These are phyloP conservation scores for Alviniconcha marisindica DNA, from an alignment of 1,140 invertebrate species.

Conservation along the genomic window DNA sequence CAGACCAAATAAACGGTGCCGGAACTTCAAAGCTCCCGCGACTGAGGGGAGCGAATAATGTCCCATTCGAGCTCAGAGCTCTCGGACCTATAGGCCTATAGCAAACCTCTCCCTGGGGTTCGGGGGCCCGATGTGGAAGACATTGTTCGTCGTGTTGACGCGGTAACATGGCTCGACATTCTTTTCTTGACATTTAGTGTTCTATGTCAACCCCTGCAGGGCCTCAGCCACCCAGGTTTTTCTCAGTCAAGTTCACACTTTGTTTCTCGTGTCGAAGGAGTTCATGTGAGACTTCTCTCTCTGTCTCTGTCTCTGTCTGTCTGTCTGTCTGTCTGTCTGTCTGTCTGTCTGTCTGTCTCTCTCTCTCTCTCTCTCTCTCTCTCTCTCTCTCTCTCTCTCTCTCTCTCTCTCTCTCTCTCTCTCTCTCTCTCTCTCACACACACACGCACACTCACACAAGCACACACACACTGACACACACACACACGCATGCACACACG, in stretches of 20 bases:
- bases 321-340: background rate
- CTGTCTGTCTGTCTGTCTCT: background rate
- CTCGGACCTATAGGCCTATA: too few species aligned
- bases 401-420: too few species aligned
- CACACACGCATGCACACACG: too few species aligned
- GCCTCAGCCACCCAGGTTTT: conserved; percentile 12
- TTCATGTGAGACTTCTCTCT: too few species aligned
- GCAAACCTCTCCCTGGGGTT: background rate
- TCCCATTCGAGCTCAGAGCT: too few species aligned
- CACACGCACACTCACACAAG: too few species aligned
- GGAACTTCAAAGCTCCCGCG: background rate
- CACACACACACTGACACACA: too few species aligned
- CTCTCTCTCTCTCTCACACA: too few species aligned
- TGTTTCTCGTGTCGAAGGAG: too few species aligned
- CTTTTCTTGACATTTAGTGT: background rate
- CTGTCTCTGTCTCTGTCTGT: background rate
- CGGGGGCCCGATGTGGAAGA: background rate
- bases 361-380: too few species aligned
- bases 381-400: too few species aligned
- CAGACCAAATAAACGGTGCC: conserved; percentile 7
- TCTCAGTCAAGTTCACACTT: background rate
- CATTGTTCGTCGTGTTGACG: background rate
- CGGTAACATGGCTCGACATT: conserved; percentile 2
- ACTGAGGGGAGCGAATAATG: background rate
- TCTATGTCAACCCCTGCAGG: background rate